Percentiles rank a stretch among this genome's conserved stretches.
Conservation (phyloP, 2,113 vertebrate species). For the Fulica atra region DNA sequence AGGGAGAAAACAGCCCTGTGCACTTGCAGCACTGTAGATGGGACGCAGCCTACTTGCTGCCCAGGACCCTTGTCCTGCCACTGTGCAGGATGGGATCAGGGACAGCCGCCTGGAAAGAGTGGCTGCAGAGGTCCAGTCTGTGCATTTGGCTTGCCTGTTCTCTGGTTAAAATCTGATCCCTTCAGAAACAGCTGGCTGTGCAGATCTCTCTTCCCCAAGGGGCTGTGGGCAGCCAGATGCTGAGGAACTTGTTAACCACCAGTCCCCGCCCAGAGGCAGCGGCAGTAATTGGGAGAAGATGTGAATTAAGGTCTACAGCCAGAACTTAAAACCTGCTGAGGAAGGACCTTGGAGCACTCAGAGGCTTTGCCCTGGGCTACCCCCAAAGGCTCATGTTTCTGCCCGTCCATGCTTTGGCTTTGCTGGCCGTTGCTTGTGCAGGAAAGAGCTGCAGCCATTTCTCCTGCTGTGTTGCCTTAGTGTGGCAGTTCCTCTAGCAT, state of each 20-base stretch:
- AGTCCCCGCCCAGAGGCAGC: neutral
- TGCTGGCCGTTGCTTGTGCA: neutral
- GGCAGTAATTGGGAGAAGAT: slow-evolving; percentile 45
- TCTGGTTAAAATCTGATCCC: neutral
- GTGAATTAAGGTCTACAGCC: slow-evolving; percentile 18
- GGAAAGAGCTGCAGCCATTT: neutral
- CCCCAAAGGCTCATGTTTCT: neutral
- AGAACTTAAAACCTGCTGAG: slow-evolving; percentile 36
- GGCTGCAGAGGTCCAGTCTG: neutral
- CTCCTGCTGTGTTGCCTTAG: neutral
- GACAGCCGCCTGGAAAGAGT: neutral
- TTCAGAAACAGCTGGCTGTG: slow-evolving; percentile 6
- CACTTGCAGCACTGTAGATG: neutral
- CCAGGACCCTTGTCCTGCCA: accelerated
- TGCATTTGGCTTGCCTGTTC: neutral
- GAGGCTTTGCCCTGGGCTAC: neutral
- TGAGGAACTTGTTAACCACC: neutral
- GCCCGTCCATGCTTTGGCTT: neutral
- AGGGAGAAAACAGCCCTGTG: neutral
- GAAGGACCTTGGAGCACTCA: neutral
- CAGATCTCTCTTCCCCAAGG: neutral
- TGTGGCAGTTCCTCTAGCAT: neutral
- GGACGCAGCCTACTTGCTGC: neutral
- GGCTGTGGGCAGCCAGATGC: neutral
- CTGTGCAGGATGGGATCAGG: neutral